These are phyloP conservation scores for Ceratina calcarata DNA, from an alignment of 1,140 invertebrate species.

Conservation along the genomic window DNA sequence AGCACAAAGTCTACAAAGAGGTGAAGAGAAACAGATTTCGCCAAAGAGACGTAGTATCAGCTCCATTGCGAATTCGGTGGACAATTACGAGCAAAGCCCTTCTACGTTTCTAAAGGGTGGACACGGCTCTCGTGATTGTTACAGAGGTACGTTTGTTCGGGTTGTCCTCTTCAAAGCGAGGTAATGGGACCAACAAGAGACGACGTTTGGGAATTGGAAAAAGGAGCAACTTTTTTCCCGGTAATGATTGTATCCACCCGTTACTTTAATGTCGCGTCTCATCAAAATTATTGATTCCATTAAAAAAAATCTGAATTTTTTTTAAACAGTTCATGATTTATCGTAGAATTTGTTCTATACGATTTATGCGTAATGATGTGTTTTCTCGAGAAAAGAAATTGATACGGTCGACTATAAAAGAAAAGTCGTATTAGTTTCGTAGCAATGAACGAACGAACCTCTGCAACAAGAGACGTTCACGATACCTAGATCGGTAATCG, in stretches of 20 bases:
- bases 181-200: background rate
- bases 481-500: conserved; percentile 28
- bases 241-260: no score
- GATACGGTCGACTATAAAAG: background rate
- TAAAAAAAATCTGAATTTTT: no score
- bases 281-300: no score
- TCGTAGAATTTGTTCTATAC: no score
- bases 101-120: conserved; percentile 22
- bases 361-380: no score
- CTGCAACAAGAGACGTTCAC: conserved; percentile 4
- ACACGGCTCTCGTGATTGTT: background rate
- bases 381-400: background rate
- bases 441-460: conserved; percentile 27
- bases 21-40: conserved; percentile 17
- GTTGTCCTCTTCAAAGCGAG: background rate
- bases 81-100: conserved; percentile 28
- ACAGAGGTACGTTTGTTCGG: conserved; percentile 30
- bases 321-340: no score
- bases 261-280: no score
- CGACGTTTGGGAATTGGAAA: background rate
- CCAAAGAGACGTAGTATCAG: conserved; percentile 11
- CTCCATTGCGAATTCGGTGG: conserved; percentile 17
- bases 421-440: no score
- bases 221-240: no score
- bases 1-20: conserved; percentile 40